These are phyloP conservation scores for Callipepla squamata DNA, from an alignment of 2,113 vertebrate genomes.

Conservation along the genomic window DNA sequence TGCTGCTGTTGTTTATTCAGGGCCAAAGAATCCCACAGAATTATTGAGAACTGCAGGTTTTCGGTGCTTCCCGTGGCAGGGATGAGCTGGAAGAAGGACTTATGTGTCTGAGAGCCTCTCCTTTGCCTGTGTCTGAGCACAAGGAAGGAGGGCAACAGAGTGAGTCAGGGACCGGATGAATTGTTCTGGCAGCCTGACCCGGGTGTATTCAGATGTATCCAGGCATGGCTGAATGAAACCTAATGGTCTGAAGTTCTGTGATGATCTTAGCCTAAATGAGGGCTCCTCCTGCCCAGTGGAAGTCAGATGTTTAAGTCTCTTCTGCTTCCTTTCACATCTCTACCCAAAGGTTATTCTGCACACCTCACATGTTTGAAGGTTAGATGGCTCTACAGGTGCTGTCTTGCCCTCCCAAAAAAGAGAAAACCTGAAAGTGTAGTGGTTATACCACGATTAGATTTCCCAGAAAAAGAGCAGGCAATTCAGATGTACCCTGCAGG, in stretches of 20 bases:
- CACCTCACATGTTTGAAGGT: not conserved
- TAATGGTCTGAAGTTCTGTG: not conserved
- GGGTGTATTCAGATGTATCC: not conserved
- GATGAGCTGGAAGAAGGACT: not conserved
- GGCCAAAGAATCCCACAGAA: not conserved
- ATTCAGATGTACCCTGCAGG: rapidly evolving
- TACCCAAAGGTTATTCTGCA: not conserved
- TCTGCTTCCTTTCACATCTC: not conserved
- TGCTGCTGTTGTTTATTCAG: not conserved
- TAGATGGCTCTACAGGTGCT: not conserved
- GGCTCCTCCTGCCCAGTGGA: not conserved
- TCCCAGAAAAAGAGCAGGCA: not conserved
- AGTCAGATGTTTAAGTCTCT: not conserved
- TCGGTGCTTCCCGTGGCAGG: not conserved
- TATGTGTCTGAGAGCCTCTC: not conserved
- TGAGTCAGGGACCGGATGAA: not conserved
- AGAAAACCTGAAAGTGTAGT: not conserved
- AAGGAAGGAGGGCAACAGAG: not conserved
- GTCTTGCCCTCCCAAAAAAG: not conserved
- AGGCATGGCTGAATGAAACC: not conserved
- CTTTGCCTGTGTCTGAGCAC: not conserved
- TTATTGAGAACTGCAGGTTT: not conserved
- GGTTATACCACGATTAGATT: not conserved
- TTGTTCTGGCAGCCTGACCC: constrained; percentile 20
- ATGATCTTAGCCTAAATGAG: not conserved